Evolutionary conservation across 2,888 invertebrate species (phyloP), one percentile per base, ranked within the genome.

Genomic region (Drosophila macrospina): DNA sequence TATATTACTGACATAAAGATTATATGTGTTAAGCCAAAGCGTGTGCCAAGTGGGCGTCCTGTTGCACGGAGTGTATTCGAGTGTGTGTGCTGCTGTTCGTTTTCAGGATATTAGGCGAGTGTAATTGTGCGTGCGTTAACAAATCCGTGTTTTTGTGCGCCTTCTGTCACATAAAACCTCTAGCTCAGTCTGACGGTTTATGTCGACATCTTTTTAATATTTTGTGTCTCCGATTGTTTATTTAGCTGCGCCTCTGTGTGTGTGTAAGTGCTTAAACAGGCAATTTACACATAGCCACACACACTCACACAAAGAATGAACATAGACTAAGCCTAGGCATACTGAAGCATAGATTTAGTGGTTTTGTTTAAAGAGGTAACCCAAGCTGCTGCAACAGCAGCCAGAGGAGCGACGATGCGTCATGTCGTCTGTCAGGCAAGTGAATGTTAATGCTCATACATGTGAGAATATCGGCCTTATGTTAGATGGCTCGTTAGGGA

Each of bases 101-200:
- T 51, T 16, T 36, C 42, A 39, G 59, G 42, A 74, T 64, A 78
- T 86, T 81, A 74, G 76, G 80, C 69, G 74, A 60, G 72, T 88
- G 84, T 86, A 89, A 86, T 89, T 86, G 89, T 86, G 88, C 89
- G 80, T 89, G 71, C 73, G 73, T 78, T 69, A 80, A 88, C 80
- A 83, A 88, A 88, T 88, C 80, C 80, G 73, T 80, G 78, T 77
- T 82, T 54, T 63, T 69, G 61, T 64, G 75, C 80, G 61, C 63
- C 64, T 70, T 68, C 83, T 82, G 67, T 37, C 76, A 63, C 74
- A 88, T 70, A 63, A 70, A 80, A 70, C 67, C 85, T 65, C 41
- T 16, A 42, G 15, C 44, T 61, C 48, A 52, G 73, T 44, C 59
- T 45, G 64, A 55, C 36, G 52, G 39, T 45, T 48, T 48, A 48